Base-by-base conservation (phyloP, 2,113 vertebrate genomes). In the Emydocephalus ijimae region DNA sequence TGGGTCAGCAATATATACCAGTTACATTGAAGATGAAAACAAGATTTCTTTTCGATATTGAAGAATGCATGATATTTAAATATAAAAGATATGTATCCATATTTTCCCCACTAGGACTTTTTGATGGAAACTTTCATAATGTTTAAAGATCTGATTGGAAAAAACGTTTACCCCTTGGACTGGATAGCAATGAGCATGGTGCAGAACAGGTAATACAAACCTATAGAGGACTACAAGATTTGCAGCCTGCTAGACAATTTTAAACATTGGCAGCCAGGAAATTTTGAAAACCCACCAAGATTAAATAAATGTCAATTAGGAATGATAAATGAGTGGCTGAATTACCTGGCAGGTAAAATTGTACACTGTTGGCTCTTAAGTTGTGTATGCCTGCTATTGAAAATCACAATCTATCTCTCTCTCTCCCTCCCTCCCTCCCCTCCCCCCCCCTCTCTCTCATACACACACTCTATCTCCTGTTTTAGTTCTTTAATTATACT, bases 141-240 rank as follows among this genome's bases (percentile, higher is more conserved):
- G 97, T 99, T 99, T 96, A 99, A 98, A 95, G 99, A 99, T 92
- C 98, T 99, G 90, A 99, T 99, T 87, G 98, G 99, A 92, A 99
- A 99, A 95, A 99, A 99, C 0, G 99, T 99, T 93, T 99, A 99
- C 91, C 98, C 98, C 1, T 98, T 97, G 0, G 99, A 99, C 95
- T 99, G 99, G 99, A 98, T 99, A 98, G 99, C 98, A 12, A 99
- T 99, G 99, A 99, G 99, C 96, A 99, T 99, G 99, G 98, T 99
- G 50, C 99, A 99, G 97, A 99, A 99, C 98, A 99, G 99, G 99
- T 99, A 93, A 96, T 69, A 3, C 45, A 57, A 55, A 4, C 26
- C 48, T 29, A 0, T 39, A 59, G 2, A 6, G 0, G 39, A 24
- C 45, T 92, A 20, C 54, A 24, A 48, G 10, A 5, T 8, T 88